Evolutionary conservation across 2,888 invertebrate genomes (phyloP), one percentile per base, ranked within the genome.

Genomic region (Anticlea derivata): DNA sequence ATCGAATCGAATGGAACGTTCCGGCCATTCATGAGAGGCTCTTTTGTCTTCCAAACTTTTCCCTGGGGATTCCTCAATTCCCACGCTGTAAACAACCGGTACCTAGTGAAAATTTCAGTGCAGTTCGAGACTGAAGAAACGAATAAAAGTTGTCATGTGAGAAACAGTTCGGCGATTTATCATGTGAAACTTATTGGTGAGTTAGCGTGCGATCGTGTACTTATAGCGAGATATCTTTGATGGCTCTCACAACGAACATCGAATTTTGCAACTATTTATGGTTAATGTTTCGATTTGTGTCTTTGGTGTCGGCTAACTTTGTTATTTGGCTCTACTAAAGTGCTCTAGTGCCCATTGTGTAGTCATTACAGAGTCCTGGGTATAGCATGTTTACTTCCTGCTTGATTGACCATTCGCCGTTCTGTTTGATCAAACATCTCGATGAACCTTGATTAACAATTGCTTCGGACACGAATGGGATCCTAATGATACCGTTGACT

Each of bases 111-210:
- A 63, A 61, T 75, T 70, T 55, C 54, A 58, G 74, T 78, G 73
- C 62, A 58, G 40, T 66, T 60, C 27, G 56, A 63, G 65, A 71
- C 68, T 66, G 79, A 17, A 51, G 77, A 62, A 49, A 29, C 34
- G 12, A 35, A 17, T 27, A 37, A 35, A 43, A 61, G 60, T 50
- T 69, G 66, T 71, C 70, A 76, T 75, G 79, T 71, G 72, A 27
- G 51, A 66, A 63, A 59, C 68, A 59, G 66, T 62, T 68, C 60
- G 62, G 61, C 60, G 59, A 66, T 74, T n/a, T 71, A 74, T 73
- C 64, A 62, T 70, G 68, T 71, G 70, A 80, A 69, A 77, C 77
- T 75, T 76, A 65, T 75, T 78, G 86, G 87, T 87, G 76, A 86
- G 87, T 85, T 71, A 62, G 46, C 22, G 30, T 44, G 22, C 48